Percentiles rank a stretch among this genome's conserved stretches.
Evolutionary conservation across 2,113 vertebrate genomes (phyloP).

Genomic region (Coreoperca whiteheadi): DNA sequence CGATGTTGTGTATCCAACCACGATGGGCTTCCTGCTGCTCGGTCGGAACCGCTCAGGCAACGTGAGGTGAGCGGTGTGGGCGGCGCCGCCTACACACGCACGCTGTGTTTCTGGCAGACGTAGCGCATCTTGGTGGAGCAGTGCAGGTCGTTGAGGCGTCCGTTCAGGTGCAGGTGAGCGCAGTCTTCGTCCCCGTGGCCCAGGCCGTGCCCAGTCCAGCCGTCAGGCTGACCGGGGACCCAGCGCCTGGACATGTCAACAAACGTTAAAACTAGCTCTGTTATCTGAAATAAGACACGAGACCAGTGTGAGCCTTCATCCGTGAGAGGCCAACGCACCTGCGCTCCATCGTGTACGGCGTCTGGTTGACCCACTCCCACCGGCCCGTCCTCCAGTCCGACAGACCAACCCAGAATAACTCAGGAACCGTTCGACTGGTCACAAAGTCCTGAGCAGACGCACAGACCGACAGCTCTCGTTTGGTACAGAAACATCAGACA

Average conservation of each 20-base stretch:
- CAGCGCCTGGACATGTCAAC: slow-evolving; percentile 24
- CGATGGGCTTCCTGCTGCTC: too few relatives aligned
- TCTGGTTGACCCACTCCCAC: slow-evolving; percentile 62
- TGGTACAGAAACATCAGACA: too few relatives aligned
- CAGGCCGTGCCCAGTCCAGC: slow-evolving; percentile 28
- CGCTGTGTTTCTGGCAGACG: slow-evolving; percentile 53
- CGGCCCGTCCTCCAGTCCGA: slow-evolving; percentile 26
- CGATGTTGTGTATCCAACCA: too few relatives aligned
- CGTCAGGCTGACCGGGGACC: slow-evolving; percentile 46
- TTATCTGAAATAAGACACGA: too few relatives aligned
- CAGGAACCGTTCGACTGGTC: fast-evolving
- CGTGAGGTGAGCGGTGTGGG: too few relatives aligned
- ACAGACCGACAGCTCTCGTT: neutral
- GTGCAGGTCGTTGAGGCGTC: slow-evolving; percentile 56
- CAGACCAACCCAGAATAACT: slow-evolving; percentile 10
- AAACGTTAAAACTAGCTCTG: too few relatives aligned
- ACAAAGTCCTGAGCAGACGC: slow-evolving; percentile 49
- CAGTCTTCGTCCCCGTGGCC: slow-evolving; percentile 52
- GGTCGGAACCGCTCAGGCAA: too few relatives aligned
- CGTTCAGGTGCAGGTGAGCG: slow-evolving; percentile 10
- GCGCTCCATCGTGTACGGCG: neutral
- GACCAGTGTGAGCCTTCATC: too few relatives aligned
- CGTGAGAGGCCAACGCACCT: slow-evolving; percentile 14
- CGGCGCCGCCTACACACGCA: neutral
- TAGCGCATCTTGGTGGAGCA: slow-evolving; percentile 30